Percentiles rank a stretch among this genome's conserved stretches.
These are phyloP conservation scores for Magallana nippona DNA, from an alignment of 2,888 invertebrate genomes.

Conservation along the genomic window DNA sequence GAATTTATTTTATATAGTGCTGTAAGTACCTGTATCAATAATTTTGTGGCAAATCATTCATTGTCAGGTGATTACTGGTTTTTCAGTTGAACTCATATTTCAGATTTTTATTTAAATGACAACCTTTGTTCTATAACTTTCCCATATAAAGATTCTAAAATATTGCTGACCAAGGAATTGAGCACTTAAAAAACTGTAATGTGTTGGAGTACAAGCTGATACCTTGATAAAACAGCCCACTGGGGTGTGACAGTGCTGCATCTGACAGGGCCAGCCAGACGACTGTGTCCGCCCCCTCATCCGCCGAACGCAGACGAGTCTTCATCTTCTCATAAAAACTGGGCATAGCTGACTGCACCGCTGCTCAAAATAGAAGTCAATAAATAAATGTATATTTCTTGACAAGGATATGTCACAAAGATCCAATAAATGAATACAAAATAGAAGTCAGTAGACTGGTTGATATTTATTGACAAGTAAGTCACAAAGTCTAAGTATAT, in stretches of 20 bases:
- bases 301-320: conserved; percentile 78
- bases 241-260: conserved; percentile 71
- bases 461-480: too few relatives aligned
- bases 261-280: conserved; percentile 80
- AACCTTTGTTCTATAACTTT: neutral
- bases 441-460: too few relatives aligned
- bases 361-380: conserved; percentile 57
- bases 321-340: conserved; percentile 81
- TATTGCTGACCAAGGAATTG: neutral
- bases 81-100: too few relatives aligned
- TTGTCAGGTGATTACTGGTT: too few relatives aligned
- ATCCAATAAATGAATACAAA: too few relatives aligned
- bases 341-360: conserved; percentile 74
- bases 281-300: conserved; percentile 81
- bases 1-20: too few relatives aligned
- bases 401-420: too few relatives aligned
- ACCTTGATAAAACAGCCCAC: conserved; percentile 81
- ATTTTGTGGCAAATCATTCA: too few relatives aligned
- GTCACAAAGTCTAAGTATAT: too few relatives aligned
- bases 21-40: too few relatives aligned
- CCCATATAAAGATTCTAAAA: neutral
- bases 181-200: too few relatives aligned
- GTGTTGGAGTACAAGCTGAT: conserved; percentile 9
- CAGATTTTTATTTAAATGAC: neutral
- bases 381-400: too few relatives aligned